phyloP scores from a whole-genome alignment of 2,113 vertebrate species.

The Telmatochromis bifrenatus region DNA sequence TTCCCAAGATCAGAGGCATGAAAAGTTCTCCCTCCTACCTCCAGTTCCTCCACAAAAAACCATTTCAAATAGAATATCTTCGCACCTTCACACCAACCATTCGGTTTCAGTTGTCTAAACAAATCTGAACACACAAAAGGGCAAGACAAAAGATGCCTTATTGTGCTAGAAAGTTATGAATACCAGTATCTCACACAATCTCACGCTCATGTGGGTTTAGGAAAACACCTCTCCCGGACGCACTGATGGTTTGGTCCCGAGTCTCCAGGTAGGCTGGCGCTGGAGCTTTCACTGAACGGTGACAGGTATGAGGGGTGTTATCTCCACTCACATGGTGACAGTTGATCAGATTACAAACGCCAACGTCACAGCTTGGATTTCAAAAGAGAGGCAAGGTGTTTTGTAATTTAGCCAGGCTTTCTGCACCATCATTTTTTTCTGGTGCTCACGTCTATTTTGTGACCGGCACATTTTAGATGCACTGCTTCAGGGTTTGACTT shows the following conservation, averaged over 20 bases:
- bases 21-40: neutral
- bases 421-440: neutral
- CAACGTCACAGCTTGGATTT: slow-evolving; percentile 35
- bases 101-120: neutral
- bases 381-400: neutral
- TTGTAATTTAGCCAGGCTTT: neutral
- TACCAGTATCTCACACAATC: neutral
- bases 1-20: neutral
- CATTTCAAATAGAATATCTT: neutral
- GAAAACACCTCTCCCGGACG: neutral
- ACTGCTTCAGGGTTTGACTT: neutral
- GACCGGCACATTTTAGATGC: neutral
- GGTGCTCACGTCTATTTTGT: neutral
- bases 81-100: neutral
- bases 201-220: neutral
- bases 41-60: neutral
- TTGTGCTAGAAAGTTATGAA: neutral
- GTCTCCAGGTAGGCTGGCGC: slow-evolving; percentile 28
- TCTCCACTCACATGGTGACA: slow-evolving; percentile 5
- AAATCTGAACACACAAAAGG: neutral
- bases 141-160: neutral
- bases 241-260: neutral
- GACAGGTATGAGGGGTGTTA: slow-evolving; percentile 45
- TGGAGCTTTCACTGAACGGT: slow-evolving; percentile 16
- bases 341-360: slow-evolving; percentile 25